Conservation (phyloP, 2,888 invertebrate genomes). For the Zelleria hepariella region DNA sequence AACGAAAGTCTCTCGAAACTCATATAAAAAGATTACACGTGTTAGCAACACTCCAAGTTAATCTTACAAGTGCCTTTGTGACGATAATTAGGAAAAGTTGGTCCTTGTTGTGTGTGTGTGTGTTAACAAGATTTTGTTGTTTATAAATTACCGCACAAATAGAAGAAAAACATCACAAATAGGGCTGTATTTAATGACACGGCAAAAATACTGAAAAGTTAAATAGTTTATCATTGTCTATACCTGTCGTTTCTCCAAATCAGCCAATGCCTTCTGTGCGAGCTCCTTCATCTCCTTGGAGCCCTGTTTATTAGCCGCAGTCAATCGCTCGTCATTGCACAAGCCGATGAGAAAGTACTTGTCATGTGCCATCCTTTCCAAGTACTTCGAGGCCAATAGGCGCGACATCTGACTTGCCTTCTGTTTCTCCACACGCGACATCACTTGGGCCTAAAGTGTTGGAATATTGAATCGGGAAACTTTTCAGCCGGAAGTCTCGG, state of each 20-base stretch:
- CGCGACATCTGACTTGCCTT: slow-evolving; percentile 47
- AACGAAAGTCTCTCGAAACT: too few species aligned
- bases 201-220: too few species aligned
- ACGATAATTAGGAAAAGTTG: too few species aligned
- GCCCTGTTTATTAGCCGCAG: slow-evolving; percentile 54
- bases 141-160: too few species aligned
- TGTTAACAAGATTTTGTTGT: too few species aligned
- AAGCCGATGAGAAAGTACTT: slow-evolving; percentile 56
- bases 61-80: too few species aligned
- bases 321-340: slow-evolving; percentile 53
- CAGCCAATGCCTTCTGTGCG: slow-evolving; percentile 46
- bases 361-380: slow-evolving; percentile 64
- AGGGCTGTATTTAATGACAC: too few species aligned
- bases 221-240: background rate
- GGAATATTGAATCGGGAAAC: background rate
- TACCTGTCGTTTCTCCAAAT: slow-evolving; percentile 56
- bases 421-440: slow-evolving; percentile 52
- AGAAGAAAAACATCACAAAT: too few species aligned
- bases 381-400: slow-evolving; percentile 62
- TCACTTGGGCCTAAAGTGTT: slow-evolving; percentile 41
- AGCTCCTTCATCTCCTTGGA: slow-evolving; percentile 44
- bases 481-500: background rate
- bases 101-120: too few species aligned
- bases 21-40: too few species aligned
- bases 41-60: too few species aligned